Conservation (phyloP, 2,888 invertebrate genomes). For the Scaeva pyrastri region DNA sequence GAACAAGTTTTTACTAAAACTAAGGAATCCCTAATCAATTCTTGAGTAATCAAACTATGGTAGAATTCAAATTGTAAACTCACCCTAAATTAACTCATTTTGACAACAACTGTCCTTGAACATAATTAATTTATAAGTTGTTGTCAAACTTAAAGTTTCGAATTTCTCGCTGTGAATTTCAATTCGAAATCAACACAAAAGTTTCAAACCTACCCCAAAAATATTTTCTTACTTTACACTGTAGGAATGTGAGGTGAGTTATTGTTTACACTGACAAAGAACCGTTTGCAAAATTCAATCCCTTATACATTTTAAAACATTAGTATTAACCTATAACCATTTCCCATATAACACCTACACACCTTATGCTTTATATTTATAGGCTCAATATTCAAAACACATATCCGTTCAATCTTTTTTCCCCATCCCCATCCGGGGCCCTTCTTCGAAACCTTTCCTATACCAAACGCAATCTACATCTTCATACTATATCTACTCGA, state of each 20-base stretch:
- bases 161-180: no score
- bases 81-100: no score
- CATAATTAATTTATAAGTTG: no score
- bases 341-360: neutral
- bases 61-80: no score
- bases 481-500: no score
- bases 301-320: neutral
- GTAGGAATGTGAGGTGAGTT: neutral
- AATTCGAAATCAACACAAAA: no score
- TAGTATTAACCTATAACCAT: neutral
- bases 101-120: no score
- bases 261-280: slow-evolving; percentile 7
- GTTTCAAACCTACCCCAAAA: neutral
- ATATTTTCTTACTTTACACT: neutral
- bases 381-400: slow-evolving; percentile 10
- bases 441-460: neutral
- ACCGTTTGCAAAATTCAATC: neutral
- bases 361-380: neutral
- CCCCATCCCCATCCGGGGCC: no score
- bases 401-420: slow-evolving; percentile 1
- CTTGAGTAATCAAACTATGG: no score
- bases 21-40: no score
- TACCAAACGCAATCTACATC: neutral
- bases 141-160: no score
- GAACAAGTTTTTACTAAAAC: no score